Conservation (phyloP, 2,888 invertebrate species). For the Eupithecia insigniata region DNA sequence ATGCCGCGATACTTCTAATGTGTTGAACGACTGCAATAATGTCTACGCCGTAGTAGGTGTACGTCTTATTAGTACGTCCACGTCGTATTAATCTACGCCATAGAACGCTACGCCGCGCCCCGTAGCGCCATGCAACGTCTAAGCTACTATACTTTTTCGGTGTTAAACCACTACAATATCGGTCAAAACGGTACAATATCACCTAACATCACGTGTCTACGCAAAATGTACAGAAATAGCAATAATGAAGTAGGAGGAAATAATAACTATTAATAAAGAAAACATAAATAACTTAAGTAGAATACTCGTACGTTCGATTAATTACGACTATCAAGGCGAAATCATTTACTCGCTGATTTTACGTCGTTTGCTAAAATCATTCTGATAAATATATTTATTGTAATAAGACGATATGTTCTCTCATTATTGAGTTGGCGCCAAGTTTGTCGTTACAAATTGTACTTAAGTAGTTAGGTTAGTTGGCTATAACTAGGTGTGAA, state of each 20-base stretch:
- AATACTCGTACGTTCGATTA: slow-evolving; percentile 35
- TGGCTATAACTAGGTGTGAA: background rate
- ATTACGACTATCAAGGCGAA: slow-evolving; percentile 47
- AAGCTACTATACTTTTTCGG: too few species aligned
- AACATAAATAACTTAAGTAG: slow-evolving; percentile 44
- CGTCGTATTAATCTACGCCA: too few species aligned
- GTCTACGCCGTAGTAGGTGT: too few species aligned
- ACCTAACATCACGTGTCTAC: background rate
- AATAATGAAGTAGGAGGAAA: background rate
- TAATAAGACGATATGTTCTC: background rate
- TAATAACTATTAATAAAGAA: slow-evolving; percentile 45
- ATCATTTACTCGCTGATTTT: slow-evolving; percentile 45
- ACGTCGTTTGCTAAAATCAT: slow-evolving; percentile 26
- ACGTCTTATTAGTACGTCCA: too few species aligned
- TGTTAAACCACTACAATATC: too few species aligned
- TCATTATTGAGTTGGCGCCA: background rate
- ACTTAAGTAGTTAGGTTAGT: background rate
- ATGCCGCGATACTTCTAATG: too few species aligned
- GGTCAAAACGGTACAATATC: too few species aligned
- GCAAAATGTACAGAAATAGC: background rate
- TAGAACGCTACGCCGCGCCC: too few species aligned
- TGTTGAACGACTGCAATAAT: too few species aligned
- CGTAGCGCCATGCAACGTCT: too few species aligned
- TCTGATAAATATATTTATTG: slow-evolving; percentile 9
- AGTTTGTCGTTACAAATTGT: background rate